phyloP scores from a whole-genome alignment of 2,113 vertebrate species.

The Cephalopholis sonnerati region DNA sequence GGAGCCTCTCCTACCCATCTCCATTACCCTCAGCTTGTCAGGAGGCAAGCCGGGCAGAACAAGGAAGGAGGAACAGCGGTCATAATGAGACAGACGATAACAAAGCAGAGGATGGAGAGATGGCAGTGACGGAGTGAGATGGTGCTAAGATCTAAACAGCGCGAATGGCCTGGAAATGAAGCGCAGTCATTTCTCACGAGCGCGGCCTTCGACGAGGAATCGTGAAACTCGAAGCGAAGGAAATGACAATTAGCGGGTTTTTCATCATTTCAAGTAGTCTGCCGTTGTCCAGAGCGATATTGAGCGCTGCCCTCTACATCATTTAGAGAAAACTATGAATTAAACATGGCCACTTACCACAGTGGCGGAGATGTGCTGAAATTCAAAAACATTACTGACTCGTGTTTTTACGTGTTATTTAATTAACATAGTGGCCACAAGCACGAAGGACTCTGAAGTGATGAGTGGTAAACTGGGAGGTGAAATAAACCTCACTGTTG shows the following conservation, averaged over 20 bases:
- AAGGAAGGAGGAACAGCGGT: constrained; percentile 47
- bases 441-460: constrained; percentile 6
- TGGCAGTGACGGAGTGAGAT: constrained; percentile 48
- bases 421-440: constrained; percentile 30
- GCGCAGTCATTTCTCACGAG: constrained; percentile 8
- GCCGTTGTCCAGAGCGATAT: constrained; percentile 35
- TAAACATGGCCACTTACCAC: constrained; percentile 55
- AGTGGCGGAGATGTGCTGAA: constrained; percentile 29
- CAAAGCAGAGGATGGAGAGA: constrained; percentile 44
- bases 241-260: constrained; percentile 48
- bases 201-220: background rate
- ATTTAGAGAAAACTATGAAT: constrained; percentile 57
- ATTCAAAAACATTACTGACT: constrained; percentile 46
- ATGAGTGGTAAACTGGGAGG: constrained; percentile 52
- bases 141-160: constrained; percentile 39
- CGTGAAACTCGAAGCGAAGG: constrained; percentile 15
- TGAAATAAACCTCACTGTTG: constrained; percentile 41
- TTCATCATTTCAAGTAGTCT: constrained; percentile 40
- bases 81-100: constrained; percentile 68
- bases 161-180: constrained; percentile 24
- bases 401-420: constrained; percentile 51
- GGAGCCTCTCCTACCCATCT: constrained; percentile 58
- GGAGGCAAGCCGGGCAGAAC: constrained; percentile 56
- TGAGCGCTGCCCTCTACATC: constrained; percentile 40
- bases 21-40: constrained; percentile 70